Evolutionary conservation across 35 echinoderm and acorn worm genomes (phyloP).

Genomic region (Acanthaster planci): DNA sequence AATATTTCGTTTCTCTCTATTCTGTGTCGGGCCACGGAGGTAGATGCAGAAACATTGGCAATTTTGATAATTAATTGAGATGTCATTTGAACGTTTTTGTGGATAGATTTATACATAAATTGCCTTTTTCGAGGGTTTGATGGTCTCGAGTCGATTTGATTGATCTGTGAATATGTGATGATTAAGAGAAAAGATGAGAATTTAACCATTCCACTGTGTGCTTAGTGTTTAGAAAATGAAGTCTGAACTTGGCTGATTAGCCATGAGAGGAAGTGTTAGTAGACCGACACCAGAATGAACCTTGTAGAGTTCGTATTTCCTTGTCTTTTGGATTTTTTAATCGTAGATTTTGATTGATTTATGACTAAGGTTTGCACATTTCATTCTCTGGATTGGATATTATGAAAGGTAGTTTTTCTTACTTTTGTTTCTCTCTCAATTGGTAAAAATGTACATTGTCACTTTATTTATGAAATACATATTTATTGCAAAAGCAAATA

Average conservation of each 20-base stretch:
- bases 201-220: conserved; percentile 18
- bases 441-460: conserved; percentile 43
- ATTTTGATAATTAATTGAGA: background rate
- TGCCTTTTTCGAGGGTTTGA: too few species aligned
- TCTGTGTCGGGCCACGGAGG: background rate
- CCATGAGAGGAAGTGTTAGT: background rate
- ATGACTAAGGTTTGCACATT: conserved; percentile 15
- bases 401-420: conserved; percentile 20
- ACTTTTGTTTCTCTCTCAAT: conserved; percentile 34
- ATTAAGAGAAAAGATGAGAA: background rate
- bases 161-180: too few species aligned
- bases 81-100: too few species aligned
- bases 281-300: background rate
- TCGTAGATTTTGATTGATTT: conserved; percentile 26
- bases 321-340: background rate
- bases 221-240: conserved; percentile 12
- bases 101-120: too few species aligned
- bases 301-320: conserved; percentile 16
- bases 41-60: background rate
- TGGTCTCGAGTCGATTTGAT: too few species aligned
- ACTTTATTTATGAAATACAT: conserved; percentile 61
- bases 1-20: conserved; percentile 10
- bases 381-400: conserved; percentile 12
- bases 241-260: background rate
- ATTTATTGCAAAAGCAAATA: conserved; percentile 51